These are phyloP conservation scores for Brachystomella parvula DNA, from an alignment of 1,140 invertebrate species.

Conservation along the genomic window DNA sequence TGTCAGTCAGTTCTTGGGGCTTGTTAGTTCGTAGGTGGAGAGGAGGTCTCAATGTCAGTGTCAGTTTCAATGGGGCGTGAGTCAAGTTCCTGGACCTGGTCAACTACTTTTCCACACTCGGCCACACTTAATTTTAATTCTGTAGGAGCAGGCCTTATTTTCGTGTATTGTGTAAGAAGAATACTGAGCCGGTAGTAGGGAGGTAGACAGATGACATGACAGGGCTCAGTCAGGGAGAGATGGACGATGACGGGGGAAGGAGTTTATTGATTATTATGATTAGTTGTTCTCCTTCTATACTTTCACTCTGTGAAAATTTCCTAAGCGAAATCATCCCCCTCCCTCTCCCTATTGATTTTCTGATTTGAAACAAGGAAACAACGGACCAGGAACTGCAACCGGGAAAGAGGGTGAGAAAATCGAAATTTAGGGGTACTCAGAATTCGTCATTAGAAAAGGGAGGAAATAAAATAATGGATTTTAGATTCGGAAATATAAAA, in stretches of 20 bases:
- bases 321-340: conserved; percentile 12
- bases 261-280: conserved; percentile 8
- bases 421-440: neutral
- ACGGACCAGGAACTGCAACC: too few species aligned
- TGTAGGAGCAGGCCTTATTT: neutral
- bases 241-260: too few species aligned
- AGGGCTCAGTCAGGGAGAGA: too few species aligned
- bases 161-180: neutral
- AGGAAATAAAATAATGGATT: neutral
- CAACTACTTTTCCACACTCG: neutral
- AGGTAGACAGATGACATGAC: conserved; percentile 7
- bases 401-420: conserved; percentile 1
- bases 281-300: neutral
- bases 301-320: neutral
- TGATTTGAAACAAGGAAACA: too few species aligned
- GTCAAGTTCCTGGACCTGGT: neutral
- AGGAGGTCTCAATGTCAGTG: too few species aligned
- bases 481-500: conserved; percentile 1
- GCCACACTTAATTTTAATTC: neutral
- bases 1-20: too few species aligned
- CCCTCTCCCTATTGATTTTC: neutral
- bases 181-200: neutral
- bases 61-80: neutral
- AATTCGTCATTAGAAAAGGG: neutral
- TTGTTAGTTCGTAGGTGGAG: too few species aligned